phyloP scores from a whole-genome alignment of 2,797 vertebrate genomes.

The Xyrichtys novacula region DNA sequence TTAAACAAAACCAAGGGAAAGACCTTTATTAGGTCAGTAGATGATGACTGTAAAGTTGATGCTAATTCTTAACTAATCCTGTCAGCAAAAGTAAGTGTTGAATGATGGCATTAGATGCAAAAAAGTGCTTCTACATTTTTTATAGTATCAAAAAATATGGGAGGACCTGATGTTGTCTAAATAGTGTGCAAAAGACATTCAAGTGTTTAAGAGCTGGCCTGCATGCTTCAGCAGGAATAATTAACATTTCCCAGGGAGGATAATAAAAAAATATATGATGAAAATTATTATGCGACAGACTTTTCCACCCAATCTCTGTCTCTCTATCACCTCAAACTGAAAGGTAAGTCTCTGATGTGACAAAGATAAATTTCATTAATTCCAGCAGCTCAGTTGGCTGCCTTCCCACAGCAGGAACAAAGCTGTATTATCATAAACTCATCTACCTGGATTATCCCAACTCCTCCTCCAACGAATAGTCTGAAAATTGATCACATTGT shows the following conservation, averaged over 20 bases:
- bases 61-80: too few species aligned
- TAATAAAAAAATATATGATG: neutral
- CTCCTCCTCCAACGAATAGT: constrained; percentile 37
- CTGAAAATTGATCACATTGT: constrained; percentile 17
- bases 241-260: neutral
- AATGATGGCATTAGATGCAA: too few species aligned
- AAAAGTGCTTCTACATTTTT: too few species aligned
- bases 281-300: neutral
- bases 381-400: constrained; percentile 18
- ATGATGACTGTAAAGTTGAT: too few species aligned
- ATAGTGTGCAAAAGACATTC: neutral
- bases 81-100: too few species aligned
- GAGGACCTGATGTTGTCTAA: neutral
- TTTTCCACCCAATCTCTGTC: neutral
- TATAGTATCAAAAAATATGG: too few species aligned
- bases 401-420: constrained; percentile 12
- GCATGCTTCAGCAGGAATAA: neutral
- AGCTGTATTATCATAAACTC: constrained; percentile 49
- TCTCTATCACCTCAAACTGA: neutral
- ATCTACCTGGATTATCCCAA: constrained; percentile 27
- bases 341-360: constrained; percentile 13
- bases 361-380: constrained; percentile 48
- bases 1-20: too few species aligned
- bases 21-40: too few species aligned
- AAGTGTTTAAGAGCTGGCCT: neutral